Base-by-base conservation (phyloP, 1,140 invertebrate species). In the Bombus breviceps region DNA sequence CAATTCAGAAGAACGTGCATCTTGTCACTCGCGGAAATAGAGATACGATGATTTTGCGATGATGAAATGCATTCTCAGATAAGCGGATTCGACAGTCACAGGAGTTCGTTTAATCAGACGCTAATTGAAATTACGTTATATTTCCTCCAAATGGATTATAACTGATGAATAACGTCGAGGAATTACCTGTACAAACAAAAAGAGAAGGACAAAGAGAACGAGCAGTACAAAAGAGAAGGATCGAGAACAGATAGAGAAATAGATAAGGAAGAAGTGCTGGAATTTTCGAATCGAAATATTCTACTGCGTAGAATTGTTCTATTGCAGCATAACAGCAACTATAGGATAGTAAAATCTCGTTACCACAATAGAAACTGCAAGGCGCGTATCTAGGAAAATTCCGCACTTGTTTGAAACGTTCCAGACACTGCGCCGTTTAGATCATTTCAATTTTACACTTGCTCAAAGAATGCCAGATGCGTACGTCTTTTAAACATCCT, bases 341-440 rank as follows among this genome's bases (percentile, higher is more conserved):
- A n/a, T n/a, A 62, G 59, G 10, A n/a, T 13, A 62, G n/a, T 62
- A 62, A 62, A 62, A 62, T n/a, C 59, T 28, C 28, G 28, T 62
- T 62, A n/a, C 59, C 59, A 62, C 59, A 62, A 62, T 62, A n/a
- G 59, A 62, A 62, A 62, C 59, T 62, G 59, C 59, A n/a, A 62
- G 59, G 59, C 59, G 59, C 28, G 28, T 62, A 62, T 62, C 59
- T n/a, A 13, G 59, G 59, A 62, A 62, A 62, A 62, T 62, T 62
- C 59, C 59, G 28, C 10, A 3, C 59, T 62, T n/a, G 59, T 62
- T n/a, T 62, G 59, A 62, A n/a, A 62, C 28, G 59, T 62, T 62
- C 59, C 28, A 62, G 59, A n/a, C 28, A 13, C 59, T n/a, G 10
- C 28, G 28, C 59, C 59, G 59, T n/a, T n/a, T 62, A 13, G 59